Evolutionary conservation across 2,888 invertebrate genomes (phyloP), one percentile per base, ranked within the genome.

Genomic region (Lepas anatifera): DNA sequence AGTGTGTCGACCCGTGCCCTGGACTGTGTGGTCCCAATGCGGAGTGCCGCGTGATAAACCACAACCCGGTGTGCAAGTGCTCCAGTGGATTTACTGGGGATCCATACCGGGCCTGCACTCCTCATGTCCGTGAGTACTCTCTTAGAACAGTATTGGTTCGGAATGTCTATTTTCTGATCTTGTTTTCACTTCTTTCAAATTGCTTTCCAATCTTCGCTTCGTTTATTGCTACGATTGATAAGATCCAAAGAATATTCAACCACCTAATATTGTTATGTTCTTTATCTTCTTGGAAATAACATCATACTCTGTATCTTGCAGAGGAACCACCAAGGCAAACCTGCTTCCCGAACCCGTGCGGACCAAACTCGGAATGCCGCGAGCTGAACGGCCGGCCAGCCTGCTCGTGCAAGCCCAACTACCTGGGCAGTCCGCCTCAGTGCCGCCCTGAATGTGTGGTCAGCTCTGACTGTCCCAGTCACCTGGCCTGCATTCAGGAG

Each of bases 401-500:
- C 73, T 93, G 92, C 79, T 84, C 85, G 29, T 92, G 92, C 77
- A 78, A 87, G 73, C 83, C 85, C n/a, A 87, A 86, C 72, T 92
- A 87, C 77, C 86, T 83, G 79, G 87, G 87, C 18, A 90, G 92
- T 4, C 86, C 86, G 74, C 81, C 83, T 68, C 89, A 89, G 75
- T 92, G 86, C 75, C 87, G 87, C 77, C 92, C 92, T 37, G 92
- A 93, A 83, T 93, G 93, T 79, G 87, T 91, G n/a, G 85, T 87
- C 3, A 92, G 92, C 79, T 86, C 89, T 11, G 92, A 93, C 76
- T 94, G 92, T 80, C 83, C 87, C 13, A 85, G 84, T 77, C 73
- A 86, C 74, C 87, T 85, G 80, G 87, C 92, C 39, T 93, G 93
- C 77, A 85, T 86, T 69, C 64, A 39, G 13, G 68, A 72, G 32